A percentile compares a stretch with the other conserved stretches of the same genome.
Evolutionary conservation across 2,797 vertebrate genomes (phyloP).

Genomic region (Agapornis canus): DNA sequence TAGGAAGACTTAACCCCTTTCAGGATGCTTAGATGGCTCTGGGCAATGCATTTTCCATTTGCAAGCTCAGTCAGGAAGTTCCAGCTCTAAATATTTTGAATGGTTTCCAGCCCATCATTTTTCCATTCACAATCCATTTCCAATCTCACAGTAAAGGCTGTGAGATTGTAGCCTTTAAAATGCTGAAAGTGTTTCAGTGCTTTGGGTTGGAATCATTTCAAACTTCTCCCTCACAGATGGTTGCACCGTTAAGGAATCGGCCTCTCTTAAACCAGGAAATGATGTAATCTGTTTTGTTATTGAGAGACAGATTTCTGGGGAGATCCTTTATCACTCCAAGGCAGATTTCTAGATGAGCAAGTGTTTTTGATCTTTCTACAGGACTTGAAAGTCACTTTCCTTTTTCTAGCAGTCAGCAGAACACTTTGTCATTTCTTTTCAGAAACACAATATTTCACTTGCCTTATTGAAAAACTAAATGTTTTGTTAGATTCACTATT

Average conservation of each 20-base stretch:
- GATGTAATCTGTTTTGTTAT: slow-evolving; percentile 62
- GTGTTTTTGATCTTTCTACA: not conserved
- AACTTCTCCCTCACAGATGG: slow-evolving; percentile 64
- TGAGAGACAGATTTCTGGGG: slow-evolving; percentile 16
- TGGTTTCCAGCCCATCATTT: slow-evolving; percentile 25
- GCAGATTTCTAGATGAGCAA: not conserved
- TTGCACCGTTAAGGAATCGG: slow-evolving; percentile 53
- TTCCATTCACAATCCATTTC: not conserved
- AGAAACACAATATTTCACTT: not conserved
- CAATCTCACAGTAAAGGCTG: not conserved
- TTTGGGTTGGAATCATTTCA: slow-evolving; percentile 51
- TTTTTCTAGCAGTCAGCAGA: not conserved
- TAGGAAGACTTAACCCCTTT: not conserved
- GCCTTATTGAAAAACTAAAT: not conserved
- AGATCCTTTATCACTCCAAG: slow-evolving; percentile 15
- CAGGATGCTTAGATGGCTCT: not conserved
- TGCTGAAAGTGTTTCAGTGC: slow-evolving; percentile 54
- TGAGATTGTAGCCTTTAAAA: slow-evolving; percentile 49
- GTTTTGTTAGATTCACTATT: not conserved
- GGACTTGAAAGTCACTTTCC: not conserved
- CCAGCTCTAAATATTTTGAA: not conserved
- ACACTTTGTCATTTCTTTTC: not conserved
- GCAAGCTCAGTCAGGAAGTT: slow-evolving; percentile 1
- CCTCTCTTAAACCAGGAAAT: slow-evolving; percentile 65
- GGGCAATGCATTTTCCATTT: not conserved